Evolutionary conservation across 2,113 vertebrate species (phyloP).

Genomic region (Pituophis catenifer): DNA sequence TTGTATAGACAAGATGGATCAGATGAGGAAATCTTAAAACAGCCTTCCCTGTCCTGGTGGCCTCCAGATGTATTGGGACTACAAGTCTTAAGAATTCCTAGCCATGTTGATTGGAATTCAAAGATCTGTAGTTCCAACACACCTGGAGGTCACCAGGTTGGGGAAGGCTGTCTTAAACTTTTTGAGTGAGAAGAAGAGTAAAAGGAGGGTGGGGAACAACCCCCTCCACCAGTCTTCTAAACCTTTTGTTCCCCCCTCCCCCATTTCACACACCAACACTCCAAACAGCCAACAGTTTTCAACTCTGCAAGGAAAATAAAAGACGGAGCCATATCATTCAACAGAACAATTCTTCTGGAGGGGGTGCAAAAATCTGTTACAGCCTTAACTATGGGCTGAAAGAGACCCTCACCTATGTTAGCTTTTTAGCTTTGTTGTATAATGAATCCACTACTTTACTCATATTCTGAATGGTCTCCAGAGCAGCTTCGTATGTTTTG

Average conservation of each 20-base stretch:
- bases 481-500: conserved; percentile 96
- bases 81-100: neutral
- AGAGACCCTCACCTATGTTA: conserved; percentile 93
- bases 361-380: neutral
- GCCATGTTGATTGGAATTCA: neutral
- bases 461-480: conserved; percentile 99
- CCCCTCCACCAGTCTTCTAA: conserved; percentile 77
- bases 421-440: conserved; percentile 99
- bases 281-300: conserved; percentile 78
- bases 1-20: conserved; percentile 80
- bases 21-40: conserved; percentile 83
- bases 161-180: conserved; percentile 81
- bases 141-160: neutral
- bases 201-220: conserved; percentile 53
- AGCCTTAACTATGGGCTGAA: neutral
- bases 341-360: conserved; percentile 18
- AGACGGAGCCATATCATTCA: conserved; percentile 54
- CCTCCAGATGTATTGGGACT: neutral
- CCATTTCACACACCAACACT: conserved; percentile 90
- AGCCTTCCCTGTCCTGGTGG: neutral
- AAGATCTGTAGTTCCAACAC: neutral
- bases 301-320: conserved; percentile 80
- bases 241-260: conserved; percentile 74
- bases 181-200: conserved; percentile 81
- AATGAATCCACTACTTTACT: conserved; percentile 99